These are phyloP conservation scores for Chondrosia reniformis DNA, from an alignment of 37 sponge, comb jelly and placozoan genomes.

Conservation along the genomic window DNA sequence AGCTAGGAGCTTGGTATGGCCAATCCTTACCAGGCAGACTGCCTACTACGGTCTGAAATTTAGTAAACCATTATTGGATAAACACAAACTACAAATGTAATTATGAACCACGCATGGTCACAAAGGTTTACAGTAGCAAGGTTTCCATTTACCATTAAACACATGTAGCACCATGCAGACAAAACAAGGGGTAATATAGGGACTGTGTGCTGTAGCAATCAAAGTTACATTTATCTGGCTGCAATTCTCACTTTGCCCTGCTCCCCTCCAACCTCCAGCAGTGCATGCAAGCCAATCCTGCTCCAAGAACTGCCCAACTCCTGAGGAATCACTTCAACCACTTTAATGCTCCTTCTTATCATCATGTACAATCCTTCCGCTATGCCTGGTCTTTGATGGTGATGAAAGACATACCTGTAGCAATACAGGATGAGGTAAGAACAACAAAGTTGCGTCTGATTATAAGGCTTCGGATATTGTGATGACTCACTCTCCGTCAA, in stretches of 20 bases:
- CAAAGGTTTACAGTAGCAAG: too few species aligned
- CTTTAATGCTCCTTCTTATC: not conserved
- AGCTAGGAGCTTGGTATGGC: too few species aligned
- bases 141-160: too few species aligned
- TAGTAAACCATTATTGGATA: too few species aligned
- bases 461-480: not conserved
- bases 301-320: conserved; percentile 11
- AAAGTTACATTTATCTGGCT: too few species aligned
- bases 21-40: too few species aligned
- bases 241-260: not conserved
- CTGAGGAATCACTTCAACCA: not conserved
- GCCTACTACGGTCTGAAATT: too few species aligned
- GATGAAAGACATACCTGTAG: not conserved
- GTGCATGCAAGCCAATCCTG: conserved; percentile 6
- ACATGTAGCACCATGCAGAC: not conserved
- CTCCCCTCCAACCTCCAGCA: not conserved
- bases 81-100: too few species aligned
- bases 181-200: not conserved
- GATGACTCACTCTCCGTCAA: conserved; percentile 2
- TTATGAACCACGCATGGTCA: too few species aligned
- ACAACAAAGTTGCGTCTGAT: not conserved
- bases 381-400: not conserved
- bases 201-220: too few species aligned
- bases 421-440: not conserved
- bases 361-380: not conserved